Evolutionary conservation across 2,888 invertebrate species (phyloP).

Genomic region (Chrysolina haemoptera): DNA sequence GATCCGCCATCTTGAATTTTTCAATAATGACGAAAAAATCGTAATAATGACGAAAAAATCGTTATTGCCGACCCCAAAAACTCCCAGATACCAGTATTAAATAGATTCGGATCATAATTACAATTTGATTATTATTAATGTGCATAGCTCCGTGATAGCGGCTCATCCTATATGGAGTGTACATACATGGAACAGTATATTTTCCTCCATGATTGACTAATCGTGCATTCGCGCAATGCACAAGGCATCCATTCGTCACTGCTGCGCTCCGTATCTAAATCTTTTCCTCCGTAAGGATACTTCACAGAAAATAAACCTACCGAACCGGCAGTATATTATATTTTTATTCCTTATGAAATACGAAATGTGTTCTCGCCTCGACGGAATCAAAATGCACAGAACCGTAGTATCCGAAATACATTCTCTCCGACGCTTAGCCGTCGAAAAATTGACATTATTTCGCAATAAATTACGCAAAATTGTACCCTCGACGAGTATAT

Average conservation of each 20-base stretch:
- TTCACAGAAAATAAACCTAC: constrained; percentile 11
- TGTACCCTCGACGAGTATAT: constrained; percentile 65
- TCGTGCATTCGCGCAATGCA: not conserved
- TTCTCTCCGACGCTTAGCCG: constrained; percentile 51
- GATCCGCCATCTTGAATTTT: too few species aligned
- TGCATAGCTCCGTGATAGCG: too few species aligned
- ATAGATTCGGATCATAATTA: too few species aligned
- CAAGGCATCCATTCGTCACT: not conserved
- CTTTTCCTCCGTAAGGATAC: not conserved
- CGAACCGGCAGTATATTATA: constrained; percentile 30
- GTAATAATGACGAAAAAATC: too few species aligned
- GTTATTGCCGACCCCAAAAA: too few species aligned
- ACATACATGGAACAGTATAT: too few species aligned
- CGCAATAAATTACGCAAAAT: constrained; percentile 67
- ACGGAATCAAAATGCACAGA: constrained; percentile 34
- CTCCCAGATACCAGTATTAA: too few species aligned
- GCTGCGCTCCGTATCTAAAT: not conserved
- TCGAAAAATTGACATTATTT: constrained; percentile 68
- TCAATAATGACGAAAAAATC: too few species aligned
- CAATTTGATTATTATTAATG: too few species aligned
- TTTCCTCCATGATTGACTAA: not conserved
- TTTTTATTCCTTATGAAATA: constrained; percentile 40
- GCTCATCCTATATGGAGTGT: too few species aligned
- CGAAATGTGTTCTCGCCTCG: constrained; percentile 37
- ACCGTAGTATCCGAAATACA: constrained; percentile 47